These are phyloP conservation scores for Microplitis deprimator DNA, from an alignment of 2,888 invertebrate species.

Conservation along the genomic window DNA sequence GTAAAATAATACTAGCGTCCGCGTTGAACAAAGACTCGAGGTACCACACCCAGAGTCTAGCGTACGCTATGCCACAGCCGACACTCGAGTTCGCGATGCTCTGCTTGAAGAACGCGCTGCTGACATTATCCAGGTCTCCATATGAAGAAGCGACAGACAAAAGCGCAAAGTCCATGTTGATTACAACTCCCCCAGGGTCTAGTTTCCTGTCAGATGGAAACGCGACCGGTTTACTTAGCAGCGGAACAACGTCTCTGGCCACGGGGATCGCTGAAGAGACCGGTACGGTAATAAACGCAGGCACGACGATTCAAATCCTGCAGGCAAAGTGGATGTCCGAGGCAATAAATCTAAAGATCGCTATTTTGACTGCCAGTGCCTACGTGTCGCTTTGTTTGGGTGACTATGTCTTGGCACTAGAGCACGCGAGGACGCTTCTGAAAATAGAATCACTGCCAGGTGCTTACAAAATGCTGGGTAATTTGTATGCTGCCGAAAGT, in stretches of 20 bases:
- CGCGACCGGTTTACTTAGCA: not conserved
- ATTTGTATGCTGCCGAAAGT: conserved; percentile 92
- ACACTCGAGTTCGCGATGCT: conserved; percentile 92
- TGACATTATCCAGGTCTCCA: conserved; percentile 75
- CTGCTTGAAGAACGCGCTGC: conserved; percentile 88
- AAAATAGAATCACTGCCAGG: conserved; percentile 81
- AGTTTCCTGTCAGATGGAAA: conserved; percentile 26
- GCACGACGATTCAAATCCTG: conserved; percentile 46
- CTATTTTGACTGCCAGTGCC: conserved; percentile 84
- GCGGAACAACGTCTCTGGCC: not conserved
- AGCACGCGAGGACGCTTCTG: conserved; percentile 83
- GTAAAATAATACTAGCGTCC: conserved; percentile 77
- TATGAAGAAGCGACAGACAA: conserved; percentile 44
- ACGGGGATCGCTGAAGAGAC: not conserved
- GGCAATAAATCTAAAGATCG: conserved; percentile 70
- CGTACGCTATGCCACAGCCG: conserved; percentile 88
- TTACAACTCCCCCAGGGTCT: conserved; percentile 41
- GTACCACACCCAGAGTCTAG: conserved; percentile 78
- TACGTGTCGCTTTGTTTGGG: conserved; percentile 89
- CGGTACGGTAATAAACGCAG: not conserved
- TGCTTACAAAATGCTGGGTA: conserved; percentile 83
- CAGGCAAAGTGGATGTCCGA: conserved; percentile 57
- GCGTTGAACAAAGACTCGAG: conserved; percentile 74
- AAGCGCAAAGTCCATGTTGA: conserved; percentile 54
- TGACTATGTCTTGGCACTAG: conserved; percentile 85